Conservation (phyloP, 2,113 vertebrate species). For the Arvicanthis niloticus region DNA sequence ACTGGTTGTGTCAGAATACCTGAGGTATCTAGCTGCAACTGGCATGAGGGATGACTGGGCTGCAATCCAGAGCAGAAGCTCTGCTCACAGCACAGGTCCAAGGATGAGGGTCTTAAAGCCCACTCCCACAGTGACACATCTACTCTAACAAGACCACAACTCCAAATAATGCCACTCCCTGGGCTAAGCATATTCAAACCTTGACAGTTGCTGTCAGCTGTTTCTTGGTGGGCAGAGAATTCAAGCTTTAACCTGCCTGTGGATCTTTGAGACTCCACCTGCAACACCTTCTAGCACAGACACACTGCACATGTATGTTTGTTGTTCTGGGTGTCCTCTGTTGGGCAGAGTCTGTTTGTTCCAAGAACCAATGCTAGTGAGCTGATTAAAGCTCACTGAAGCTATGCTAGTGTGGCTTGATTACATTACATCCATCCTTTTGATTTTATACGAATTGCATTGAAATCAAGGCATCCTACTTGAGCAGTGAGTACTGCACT, state of each 20-base stretch:
- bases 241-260: background rate
- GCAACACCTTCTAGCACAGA: background rate
- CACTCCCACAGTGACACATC: too few relatives aligned
- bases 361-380: background rate
- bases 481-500: background rate
- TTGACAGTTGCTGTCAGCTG: background rate
- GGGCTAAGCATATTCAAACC: too few relatives aligned
- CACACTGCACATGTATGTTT: background rate
- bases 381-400: background rate
- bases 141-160: too few relatives aligned
- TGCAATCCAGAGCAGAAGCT: too few relatives aligned
- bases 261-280: background rate
- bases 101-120: too few relatives aligned
- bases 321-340: background rate
- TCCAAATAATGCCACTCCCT: too few relatives aligned
- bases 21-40: too few relatives aligned
- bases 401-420: background rate
- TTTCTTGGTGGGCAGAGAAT: background rate
- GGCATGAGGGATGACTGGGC: too few relatives aligned
- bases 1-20: too few relatives aligned
- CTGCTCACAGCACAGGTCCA: too few relatives aligned
- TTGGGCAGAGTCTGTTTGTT: background rate
- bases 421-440: background rate
- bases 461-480: background rate
- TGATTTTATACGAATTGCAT: background rate